Evolutionary conservation across 2,113 vertebrate genomes (phyloP).

Genomic region (Xiphophorus hellerii): DNA sequence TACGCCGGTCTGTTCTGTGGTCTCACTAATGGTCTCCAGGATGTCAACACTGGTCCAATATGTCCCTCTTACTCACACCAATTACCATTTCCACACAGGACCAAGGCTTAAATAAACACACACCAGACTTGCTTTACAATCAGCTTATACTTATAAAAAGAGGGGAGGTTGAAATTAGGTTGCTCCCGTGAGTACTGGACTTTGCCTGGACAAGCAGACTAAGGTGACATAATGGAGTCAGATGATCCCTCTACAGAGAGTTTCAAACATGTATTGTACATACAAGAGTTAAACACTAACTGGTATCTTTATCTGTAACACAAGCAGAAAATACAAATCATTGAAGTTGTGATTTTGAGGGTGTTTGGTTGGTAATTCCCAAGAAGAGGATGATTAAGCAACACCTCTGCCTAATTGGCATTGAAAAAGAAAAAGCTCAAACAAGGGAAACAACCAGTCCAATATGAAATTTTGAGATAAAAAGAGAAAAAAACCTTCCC

Average conservation of each 20-base stretch:
- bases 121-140: constrained; percentile 64
- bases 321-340: background rate
- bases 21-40: constrained; percentile 62
- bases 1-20: constrained; percentile 31
- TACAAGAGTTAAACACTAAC: background rate
- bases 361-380: background rate
- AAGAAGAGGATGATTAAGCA: background rate
- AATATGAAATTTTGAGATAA: background rate
- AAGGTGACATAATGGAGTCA: constrained; percentile 73
- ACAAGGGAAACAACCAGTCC: background rate
- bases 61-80: constrained; percentile 66
- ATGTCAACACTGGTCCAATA: constrained; percentile 59
- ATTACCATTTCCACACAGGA: constrained; percentile 63
- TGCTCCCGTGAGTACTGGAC: constrained; percentile 46
- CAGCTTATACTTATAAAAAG: constrained; percentile 72
- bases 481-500: constrained; percentile 4
- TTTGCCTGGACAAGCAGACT: constrained; percentile 50
- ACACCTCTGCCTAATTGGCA: background rate
- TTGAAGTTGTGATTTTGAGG: background rate
- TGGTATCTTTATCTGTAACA: background rate
- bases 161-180: constrained; percentile 55
- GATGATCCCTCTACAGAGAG: constrained; percentile 53
- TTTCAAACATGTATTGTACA: constrained; percentile 52
- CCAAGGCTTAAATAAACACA: constrained; percentile 71
- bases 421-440: background rate